Evolutionary conservation across 2,113 vertebrate species (phyloP).

Genomic region (Coryphaenoides rupestris): DNA sequence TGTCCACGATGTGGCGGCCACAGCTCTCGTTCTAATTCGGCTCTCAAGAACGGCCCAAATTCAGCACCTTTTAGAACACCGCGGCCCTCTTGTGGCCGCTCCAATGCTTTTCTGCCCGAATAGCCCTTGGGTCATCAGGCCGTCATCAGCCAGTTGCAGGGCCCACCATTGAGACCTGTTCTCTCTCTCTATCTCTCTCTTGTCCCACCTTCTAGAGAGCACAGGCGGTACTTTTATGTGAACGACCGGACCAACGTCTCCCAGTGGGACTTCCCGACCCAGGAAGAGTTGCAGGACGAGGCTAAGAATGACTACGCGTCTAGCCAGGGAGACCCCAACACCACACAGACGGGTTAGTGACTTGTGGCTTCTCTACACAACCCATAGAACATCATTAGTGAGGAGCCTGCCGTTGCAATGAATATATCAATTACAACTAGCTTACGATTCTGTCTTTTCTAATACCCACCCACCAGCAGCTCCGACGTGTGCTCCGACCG

Average conservation of each 20-base stretch:
- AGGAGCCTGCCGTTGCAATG: too few species aligned
- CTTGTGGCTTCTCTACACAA: not conserved
- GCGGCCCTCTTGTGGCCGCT: slow-evolving; percentile 45
- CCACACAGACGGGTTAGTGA: slow-evolving; percentile 43
- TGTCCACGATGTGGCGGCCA: slow-evolving; percentile 59
- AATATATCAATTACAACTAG: not conserved
- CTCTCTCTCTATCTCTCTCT: slow-evolving; percentile 83
- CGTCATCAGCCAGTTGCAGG: slow-evolving; percentile 44
- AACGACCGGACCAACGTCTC: slow-evolving; percentile 92
- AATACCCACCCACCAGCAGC: too few species aligned
- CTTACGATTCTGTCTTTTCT: not conserved
- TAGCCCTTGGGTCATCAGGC: slow-evolving; percentile 56
- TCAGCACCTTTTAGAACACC: slow-evolving; percentile 55
- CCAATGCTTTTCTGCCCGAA: slow-evolving; percentile 9
- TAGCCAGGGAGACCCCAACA: slow-evolving; percentile 51
- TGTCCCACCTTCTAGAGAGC: slow-evolving; percentile 96
- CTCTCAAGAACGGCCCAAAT: slow-evolving; percentile 54
- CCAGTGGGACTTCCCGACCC: slow-evolving; percentile 96
- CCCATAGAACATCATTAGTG: too few species aligned
- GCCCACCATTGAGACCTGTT: slow-evolving; percentile 53
- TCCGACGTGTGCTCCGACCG: slow-evolving; percentile 15
- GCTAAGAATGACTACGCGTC: slow-evolving; percentile 50
- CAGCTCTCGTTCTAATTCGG: slow-evolving; percentile 58
- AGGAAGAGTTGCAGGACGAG: slow-evolving; percentile 81
- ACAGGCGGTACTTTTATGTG: slow-evolving; percentile 99